Conservation (phyloP, 2,113 vertebrate genomes). For the Prunella himalayana region DNA sequence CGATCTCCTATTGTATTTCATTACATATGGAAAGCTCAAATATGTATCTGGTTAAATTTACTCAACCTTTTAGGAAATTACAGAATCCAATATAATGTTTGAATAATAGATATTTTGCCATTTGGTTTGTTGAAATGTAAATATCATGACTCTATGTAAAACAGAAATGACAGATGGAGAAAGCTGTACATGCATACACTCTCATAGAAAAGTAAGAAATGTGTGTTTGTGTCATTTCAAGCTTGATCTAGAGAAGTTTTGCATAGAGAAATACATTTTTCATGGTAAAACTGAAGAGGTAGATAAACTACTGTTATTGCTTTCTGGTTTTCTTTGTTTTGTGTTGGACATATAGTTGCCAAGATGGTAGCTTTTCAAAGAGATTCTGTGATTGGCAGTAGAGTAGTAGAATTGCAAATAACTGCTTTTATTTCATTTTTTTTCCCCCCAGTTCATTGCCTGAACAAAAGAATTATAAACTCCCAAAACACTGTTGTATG, state of each 20-base stretch:
- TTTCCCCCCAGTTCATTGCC: neutral
- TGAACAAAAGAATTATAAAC: neutral
- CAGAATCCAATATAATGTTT: neutral
- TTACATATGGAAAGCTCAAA: neutral
- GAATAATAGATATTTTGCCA: neutral
- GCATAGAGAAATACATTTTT: neutral
- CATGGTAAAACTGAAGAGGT: neutral
- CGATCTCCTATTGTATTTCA: neutral
- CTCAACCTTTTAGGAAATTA: neutral
- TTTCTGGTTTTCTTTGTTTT: neutral
- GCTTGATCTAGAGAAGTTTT: neutral
- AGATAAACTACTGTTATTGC: neutral
- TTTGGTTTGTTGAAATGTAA: neutral
- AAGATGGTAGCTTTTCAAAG: neutral
- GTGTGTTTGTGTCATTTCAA: neutral
- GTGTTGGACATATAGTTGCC: neutral
- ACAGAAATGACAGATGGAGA: neutral
- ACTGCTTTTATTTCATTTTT: neutral
- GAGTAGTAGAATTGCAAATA: neutral
- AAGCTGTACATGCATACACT: neutral
- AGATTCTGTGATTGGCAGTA: neutral
- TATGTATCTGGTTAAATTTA: neutral
- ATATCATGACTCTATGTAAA: neutral
- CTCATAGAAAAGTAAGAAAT: neutral
- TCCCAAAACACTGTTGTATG: neutral